Evolutionary conservation across 2,888 invertebrate genomes (phyloP).

Genomic region (Perdita meconis): DNA sequence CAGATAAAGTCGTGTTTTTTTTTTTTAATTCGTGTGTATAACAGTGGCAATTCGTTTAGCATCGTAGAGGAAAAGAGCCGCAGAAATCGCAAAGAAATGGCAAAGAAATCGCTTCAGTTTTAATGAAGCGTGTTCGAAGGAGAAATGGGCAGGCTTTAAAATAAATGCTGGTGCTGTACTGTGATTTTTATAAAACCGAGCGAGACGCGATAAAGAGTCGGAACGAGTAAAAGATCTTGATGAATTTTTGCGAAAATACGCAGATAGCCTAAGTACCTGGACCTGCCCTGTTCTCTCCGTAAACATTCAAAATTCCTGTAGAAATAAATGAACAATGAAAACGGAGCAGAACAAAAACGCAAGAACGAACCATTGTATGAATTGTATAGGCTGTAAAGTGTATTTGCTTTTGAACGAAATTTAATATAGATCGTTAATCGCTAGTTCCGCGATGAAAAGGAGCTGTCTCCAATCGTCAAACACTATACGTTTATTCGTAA

Average conservation of each 20-base stretch:
- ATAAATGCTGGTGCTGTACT: constrained; percentile 82
- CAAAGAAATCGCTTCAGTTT: constrained; percentile 74
- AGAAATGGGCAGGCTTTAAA: constrained; percentile 77
- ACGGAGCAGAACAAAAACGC: constrained; percentile 43
- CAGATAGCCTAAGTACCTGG: constrained; percentile 83
- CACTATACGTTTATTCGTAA: constrained; percentile 61
- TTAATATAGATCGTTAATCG: constrained; percentile 85
- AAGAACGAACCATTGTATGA: constrained; percentile 62
- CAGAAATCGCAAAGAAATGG: constrained; percentile 53
- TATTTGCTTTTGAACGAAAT: constrained; percentile 84
- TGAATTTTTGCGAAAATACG: constrained; percentile 79
- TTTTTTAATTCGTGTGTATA: constrained; percentile 47
- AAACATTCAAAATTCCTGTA: constrained; percentile 50
- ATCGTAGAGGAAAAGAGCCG: constrained; percentile 18
- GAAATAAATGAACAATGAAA: constrained; percentile 56
- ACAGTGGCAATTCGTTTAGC: constrained; percentile 38
- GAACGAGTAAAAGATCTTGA: constrained; percentile 51
- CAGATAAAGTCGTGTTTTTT: constrained; percentile 54
- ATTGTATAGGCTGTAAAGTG: constrained; percentile 82
- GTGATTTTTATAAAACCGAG: constrained; percentile 80
- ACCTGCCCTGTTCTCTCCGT: constrained; percentile 79
- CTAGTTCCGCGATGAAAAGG: constrained; percentile 58
- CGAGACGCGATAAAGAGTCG: constrained; percentile 29
- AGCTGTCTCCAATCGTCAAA: constrained; percentile 70
- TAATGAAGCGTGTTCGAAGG: constrained; percentile 75